Evolutionary conservation across 2,113 vertebrate species (phyloP).

Genomic region (Lanius collurio): DNA sequence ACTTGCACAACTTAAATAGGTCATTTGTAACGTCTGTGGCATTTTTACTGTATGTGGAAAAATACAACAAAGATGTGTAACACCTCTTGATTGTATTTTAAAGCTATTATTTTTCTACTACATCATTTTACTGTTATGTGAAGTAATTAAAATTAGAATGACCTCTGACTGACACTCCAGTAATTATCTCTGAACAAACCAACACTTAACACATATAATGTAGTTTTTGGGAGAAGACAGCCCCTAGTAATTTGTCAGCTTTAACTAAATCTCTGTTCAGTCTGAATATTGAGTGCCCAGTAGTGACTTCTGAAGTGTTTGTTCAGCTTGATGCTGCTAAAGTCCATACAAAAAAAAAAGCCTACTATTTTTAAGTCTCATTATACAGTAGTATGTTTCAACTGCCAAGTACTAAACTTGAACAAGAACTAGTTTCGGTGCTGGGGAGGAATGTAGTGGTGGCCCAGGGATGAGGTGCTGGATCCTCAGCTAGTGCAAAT

Average conservation of each 20-base stretch:
- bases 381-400: not conserved
- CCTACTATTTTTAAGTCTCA: not conserved
- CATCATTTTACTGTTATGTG: constrained; percentile 63
- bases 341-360: not conserved
- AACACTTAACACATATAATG: not conserved
- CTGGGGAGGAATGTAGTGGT: not conserved
- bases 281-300: not conserved
- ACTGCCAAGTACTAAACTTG: not conserved
- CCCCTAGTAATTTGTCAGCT: constrained; percentile 28
- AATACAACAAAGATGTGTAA: constrained; percentile 67
- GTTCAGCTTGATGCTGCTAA: constrained; percentile 12
- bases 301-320: not conserved
- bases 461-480: not conserved
- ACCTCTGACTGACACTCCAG: constrained; percentile 71
- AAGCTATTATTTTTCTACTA: constrained; percentile 64
- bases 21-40: constrained; percentile 75
- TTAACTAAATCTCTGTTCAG: not conserved
- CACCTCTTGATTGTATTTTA: constrained; percentile 69
- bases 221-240: not conserved
- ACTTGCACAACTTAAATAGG: constrained; percentile 75
- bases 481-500: constrained; percentile 5
- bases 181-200: constrained; percentile 65
- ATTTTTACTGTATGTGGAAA: constrained; percentile 72
- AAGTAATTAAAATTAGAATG: constrained; percentile 70
- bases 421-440: not conserved